phyloP scores from a whole-genome alignment of 2,113 vertebrate species.

The cattle (Bos taurus) region ARS-UCD2.0 NC_037333.1:93063001-93063500 shows the following conservation, averaged over 20 bases:
- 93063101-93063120: neutral
- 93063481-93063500: neutral
- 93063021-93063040: rapidly evolving
- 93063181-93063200: neutral
- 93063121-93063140: neutral
- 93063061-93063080: neutral
- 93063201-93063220: neutral
- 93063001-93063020: neutral
- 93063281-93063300: neutral
- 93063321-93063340: neutral
- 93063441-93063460: neutral
- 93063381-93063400: neutral
- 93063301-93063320: neutral
- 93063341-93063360: neutral
- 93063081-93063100: neutral
- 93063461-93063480: neutral
- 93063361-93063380: neutral
- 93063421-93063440: neutral
- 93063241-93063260: neutral
- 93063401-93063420: neutral
- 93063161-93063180: neutral
- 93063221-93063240: neutral
- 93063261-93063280: rapidly evolving
- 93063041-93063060: too few relatives aligned
- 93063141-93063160: neutral